phyloP scores from a whole-genome alignment of 2,113 vertebrate genomes.

The Columba livia region DNA sequence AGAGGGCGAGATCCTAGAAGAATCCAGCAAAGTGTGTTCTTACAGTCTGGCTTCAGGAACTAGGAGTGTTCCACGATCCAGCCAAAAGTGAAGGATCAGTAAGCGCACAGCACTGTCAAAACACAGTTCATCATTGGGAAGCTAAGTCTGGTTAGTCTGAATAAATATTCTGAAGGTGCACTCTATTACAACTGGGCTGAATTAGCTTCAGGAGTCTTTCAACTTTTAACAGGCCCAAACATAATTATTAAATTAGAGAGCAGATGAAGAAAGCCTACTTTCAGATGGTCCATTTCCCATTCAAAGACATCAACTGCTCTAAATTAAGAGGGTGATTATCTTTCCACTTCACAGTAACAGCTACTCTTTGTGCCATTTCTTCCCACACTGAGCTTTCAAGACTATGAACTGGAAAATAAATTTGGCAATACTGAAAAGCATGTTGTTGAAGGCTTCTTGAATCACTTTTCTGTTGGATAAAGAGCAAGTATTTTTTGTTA shows the following conservation, averaged over 20 bases:
- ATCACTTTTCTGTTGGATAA: conserved; percentile 17
- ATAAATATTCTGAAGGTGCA: not conserved
- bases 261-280: conserved; percentile 28
- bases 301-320: conserved; percentile 32
- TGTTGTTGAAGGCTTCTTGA: conserved; percentile 35
- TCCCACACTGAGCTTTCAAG: conserved; percentile 38
- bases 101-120: not conserved
- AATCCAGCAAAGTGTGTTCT: not conserved
- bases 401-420: conserved; percentile 37
- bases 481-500: not conserved
- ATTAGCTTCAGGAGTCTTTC: not conserved
- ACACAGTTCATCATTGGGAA: not conserved
- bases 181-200: not conserved
- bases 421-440: conserved; percentile 46
- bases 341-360: conserved; percentile 49
- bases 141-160: not conserved
- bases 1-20: not conserved
- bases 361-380: conserved; percentile 53
- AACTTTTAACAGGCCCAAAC: not conserved
- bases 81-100: not conserved
- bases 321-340: conserved; percentile 42
- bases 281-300: conserved; percentile 31
- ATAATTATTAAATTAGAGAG: conserved; percentile 8
- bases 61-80: not conserved
- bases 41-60: not conserved